Percentiles rank a stretch among this genome's conserved stretches.
phyloP scores from a whole-genome alignment of 2,113 vertebrate species.

The Cavia aperea region DNA sequence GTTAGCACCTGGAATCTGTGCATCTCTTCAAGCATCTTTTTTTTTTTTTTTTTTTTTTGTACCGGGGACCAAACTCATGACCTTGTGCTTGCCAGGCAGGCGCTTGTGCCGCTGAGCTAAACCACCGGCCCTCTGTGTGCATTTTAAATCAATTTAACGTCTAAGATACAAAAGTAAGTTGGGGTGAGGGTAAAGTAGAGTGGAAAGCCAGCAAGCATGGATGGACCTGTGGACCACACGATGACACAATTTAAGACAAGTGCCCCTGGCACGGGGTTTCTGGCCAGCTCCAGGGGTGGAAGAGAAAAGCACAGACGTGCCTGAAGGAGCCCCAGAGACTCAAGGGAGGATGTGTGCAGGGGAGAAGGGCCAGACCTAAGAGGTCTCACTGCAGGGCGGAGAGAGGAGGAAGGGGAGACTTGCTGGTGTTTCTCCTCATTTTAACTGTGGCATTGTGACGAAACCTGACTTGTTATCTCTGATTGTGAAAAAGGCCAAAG shows the following conservation, averaged over 20 bases:
- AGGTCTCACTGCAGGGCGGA: not conserved
- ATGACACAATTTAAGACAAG: not conserved
- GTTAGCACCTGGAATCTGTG: not conserved
- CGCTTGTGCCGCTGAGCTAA: too few species aligned
- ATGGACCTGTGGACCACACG: accelerated
- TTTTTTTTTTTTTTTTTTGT: too few species aligned
- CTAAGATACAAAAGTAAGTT: not conserved
- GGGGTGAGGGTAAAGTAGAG: not conserved
- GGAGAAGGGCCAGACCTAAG: too few species aligned
- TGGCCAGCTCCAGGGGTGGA: accelerated
- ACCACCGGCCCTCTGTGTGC: too few species aligned
- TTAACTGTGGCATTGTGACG: not conserved
- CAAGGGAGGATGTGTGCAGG: too few species aligned
- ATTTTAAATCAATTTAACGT: not conserved
- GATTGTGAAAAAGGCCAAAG: not conserved
- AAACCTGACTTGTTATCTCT: not conserved
- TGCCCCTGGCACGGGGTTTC: accelerated
- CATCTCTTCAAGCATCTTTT: not conserved
- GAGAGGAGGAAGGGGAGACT: not conserved
- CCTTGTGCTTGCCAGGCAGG: too few species aligned
- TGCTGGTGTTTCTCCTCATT: not conserved
- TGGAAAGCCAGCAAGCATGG: not conserved
- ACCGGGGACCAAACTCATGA: too few species aligned
- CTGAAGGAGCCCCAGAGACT: not conserved
- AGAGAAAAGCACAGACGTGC: not conserved